Percentiles rank a stretch among this genome's conserved stretches.
phyloP scores from a whole-genome alignment of 2,113 vertebrate genomes.

The Acinonyx jubatus region DNA sequence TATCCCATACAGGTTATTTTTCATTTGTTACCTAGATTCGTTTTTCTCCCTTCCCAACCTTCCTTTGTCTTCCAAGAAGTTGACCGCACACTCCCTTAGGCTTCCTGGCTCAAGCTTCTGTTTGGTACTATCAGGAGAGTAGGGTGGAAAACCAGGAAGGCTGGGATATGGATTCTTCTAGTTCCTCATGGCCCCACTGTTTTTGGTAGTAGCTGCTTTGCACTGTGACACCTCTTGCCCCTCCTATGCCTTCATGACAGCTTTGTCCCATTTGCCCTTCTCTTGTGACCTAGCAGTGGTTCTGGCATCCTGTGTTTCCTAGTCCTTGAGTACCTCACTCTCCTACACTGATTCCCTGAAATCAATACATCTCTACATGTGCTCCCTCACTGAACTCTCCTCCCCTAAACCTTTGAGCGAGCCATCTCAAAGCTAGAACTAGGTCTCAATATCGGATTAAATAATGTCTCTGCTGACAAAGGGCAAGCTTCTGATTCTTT shows the following conservation, averaged over 20 bases:
- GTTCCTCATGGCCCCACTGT: neutral
- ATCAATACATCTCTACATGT: neutral
- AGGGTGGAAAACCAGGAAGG: neutral
- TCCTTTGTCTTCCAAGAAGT: neutral
- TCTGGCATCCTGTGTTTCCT: neutral
- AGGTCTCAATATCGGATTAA: neutral
- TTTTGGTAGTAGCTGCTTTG: neutral
- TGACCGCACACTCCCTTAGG: neutral
- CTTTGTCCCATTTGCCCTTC: too few species aligned
- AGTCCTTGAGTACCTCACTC: neutral
- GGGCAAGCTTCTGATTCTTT: neutral
- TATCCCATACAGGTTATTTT: neutral
- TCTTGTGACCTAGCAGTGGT: accelerated
- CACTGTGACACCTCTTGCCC: neutral
- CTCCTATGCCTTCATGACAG: accelerated
- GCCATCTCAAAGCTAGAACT: neutral
- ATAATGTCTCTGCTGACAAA: neutral
- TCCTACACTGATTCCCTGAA: neutral
- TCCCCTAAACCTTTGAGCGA: neutral
- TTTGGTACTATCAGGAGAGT: neutral
- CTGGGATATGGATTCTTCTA: neutral
- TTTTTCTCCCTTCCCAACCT: neutral
- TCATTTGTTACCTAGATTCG: neutral
- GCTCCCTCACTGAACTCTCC: neutral
- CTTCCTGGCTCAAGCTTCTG: neutral